These are phyloP conservation scores for Oligia strigilis DNA, from an alignment of 2,888 invertebrate species.

Conservation along the genomic window DNA sequence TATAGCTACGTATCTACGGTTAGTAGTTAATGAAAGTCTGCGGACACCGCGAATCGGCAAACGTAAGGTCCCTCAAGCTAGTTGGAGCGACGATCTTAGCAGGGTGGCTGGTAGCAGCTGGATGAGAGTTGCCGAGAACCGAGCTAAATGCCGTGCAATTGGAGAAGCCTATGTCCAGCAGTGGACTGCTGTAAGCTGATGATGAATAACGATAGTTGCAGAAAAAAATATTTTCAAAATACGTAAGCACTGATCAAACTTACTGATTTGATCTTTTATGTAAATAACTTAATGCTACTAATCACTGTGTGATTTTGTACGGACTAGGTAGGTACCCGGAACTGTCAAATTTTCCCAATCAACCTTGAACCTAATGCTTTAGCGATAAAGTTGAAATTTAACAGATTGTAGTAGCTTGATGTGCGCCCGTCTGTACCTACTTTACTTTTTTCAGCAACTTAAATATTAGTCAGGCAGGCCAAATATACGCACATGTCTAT, in stretches of 20 bases:
- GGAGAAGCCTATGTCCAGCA: neutral
- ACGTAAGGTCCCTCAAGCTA: neutral
- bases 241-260: neutral
- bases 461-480: neutral
- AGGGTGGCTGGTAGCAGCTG: neutral
- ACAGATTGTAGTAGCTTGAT: too few relatives aligned
- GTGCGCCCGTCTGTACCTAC: too few relatives aligned
- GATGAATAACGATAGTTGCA: neutral
- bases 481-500: neutral
- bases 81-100: neutral
- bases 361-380: too few relatives aligned
- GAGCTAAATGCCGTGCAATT: neutral
- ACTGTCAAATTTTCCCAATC: too few relatives aligned
- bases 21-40: neutral
- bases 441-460: neutral
- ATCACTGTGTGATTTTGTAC: neutral
- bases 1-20: neutral
- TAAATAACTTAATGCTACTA: neutral
- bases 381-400: too few relatives aligned
- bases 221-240: neutral
- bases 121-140: neutral
- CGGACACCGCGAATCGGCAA: neutral
- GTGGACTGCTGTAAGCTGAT: neutral
- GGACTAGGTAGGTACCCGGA: too few relatives aligned
- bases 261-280: neutral